Conservation (phyloP, 2,797 vertebrate genomes). For the Microctenopoma steveboyesi region DNA sequence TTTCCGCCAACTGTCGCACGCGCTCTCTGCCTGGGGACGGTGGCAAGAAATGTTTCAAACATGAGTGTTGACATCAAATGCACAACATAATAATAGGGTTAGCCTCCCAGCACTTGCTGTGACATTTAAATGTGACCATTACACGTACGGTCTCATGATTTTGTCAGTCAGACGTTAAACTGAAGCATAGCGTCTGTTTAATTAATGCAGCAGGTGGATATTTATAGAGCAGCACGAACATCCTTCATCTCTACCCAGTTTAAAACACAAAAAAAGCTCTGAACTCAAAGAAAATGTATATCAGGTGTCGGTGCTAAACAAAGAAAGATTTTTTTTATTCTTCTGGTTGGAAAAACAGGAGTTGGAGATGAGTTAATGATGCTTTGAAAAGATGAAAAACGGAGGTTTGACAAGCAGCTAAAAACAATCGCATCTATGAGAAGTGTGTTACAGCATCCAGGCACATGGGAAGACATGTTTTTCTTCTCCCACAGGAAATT, state of each 20-base stretch:
- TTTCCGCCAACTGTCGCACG: constrained; percentile 88
- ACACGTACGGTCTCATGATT: no score
- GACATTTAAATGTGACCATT: background rate
- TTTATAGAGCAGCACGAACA: background rate
- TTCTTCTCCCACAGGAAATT: constrained; percentile 23
- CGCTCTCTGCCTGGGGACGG: constrained; percentile 56
- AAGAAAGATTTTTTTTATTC: background rate
- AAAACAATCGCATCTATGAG: constrained; percentile 27
- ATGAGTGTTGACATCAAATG: background rate
- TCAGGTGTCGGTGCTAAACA: background rate
- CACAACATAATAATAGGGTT: background rate
- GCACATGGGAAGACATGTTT: constrained; percentile 42
- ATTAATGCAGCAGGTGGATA: background rate
- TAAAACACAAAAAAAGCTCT: background rate
- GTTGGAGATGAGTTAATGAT: background rate
- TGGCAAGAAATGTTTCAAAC: background rate
- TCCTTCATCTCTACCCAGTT: background rate
- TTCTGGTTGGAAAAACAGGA: background rate
- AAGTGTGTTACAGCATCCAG: constrained; percentile 31
- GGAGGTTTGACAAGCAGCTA: constrained; percentile 28
- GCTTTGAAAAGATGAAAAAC: constrained; percentile 32
- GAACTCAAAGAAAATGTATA: background rate
- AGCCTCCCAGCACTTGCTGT: background rate
- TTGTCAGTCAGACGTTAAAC: background rate
- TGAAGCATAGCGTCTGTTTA: background rate